A percentile compares a stretch with the other conserved stretches of the same genome.
Evolutionary conservation across 2,888 invertebrate genomes (phyloP).

Genomic region (Pandemis cinnamomeana): DNA sequence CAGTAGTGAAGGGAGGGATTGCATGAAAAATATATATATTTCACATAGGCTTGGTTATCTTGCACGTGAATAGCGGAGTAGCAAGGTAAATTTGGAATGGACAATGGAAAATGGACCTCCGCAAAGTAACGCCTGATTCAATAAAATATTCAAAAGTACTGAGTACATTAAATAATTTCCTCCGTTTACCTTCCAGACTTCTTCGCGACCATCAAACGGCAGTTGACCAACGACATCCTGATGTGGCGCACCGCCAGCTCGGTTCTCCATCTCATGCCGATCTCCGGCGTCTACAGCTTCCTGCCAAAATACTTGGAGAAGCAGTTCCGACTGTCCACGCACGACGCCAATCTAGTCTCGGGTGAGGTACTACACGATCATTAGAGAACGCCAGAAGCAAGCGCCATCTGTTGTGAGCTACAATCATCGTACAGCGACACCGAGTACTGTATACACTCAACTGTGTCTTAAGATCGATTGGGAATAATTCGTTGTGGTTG

Average conservation of each 20-base stretch:
- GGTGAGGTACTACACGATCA: conserved; percentile 82
- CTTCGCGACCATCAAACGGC: conserved; percentile 84
- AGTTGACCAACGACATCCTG: conserved; percentile 94
- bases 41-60: no score
- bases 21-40: no score
- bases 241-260: conserved; percentile 96
- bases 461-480: no score
- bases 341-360: conserved; percentile 95
- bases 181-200: conserved; percentile 64
- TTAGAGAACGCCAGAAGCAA: background rate
- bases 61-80: no score
- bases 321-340: conserved; percentile 94
- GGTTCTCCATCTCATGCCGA: conserved; percentile 94
- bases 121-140: no score
- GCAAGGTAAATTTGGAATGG: no score
- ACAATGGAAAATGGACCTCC: no score
- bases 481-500: no score
- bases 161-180: background rate
- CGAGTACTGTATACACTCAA: background rate
- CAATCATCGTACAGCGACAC: background rate
- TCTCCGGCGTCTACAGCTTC: conserved; percentile 96
- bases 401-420: background rate
- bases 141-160: no score
- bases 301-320: conserved; percentile 97
- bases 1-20: no score